phyloP scores from a whole-genome alignment of 2,797 vertebrate species.

The Hydrocynus forskahlii region DNA sequence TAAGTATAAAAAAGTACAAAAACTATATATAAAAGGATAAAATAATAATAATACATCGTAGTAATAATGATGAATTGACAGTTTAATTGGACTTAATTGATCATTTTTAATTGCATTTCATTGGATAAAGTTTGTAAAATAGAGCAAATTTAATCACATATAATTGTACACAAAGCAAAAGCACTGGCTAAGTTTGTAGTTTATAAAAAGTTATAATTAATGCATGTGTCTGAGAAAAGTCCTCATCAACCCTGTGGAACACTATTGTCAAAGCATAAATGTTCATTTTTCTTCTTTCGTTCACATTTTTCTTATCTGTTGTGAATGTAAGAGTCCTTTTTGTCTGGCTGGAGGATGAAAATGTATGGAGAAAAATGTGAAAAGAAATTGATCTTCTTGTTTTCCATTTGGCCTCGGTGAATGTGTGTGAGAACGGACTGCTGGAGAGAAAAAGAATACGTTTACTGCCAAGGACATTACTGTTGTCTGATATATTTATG shows the following conservation, averaged over 20 bases:
- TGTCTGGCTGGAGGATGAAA: not conserved
- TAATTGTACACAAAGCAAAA: not conserved
- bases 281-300: not conserved
- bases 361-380: conserved; percentile 53
- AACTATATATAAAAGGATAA: too few species aligned
- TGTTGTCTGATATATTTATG: not conserved
- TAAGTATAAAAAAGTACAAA: too few species aligned
- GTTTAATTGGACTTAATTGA: too few species aligned
- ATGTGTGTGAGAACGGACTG: conserved; percentile 31
- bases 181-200: not conserved
- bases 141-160: too few species aligned
- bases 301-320: not conserved
- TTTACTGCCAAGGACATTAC: conserved; percentile 6
- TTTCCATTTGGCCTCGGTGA: conserved; percentile 64
- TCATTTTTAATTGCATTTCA: not conserved
- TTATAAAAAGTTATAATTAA: too few species aligned
- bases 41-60: too few species aligned
- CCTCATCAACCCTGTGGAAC: not conserved
- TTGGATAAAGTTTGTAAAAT: too few species aligned
- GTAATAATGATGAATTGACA: too few species aligned
- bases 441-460: conserved; percentile 7
- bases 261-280: not conserved
- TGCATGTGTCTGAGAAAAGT: too few species aligned
- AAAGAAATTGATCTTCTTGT: conserved; percentile 68
- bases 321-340: not conserved